phyloP scores from a whole-genome alignment of 2,888 invertebrate species.

The Pogonocherus hispidulus region DNA sequence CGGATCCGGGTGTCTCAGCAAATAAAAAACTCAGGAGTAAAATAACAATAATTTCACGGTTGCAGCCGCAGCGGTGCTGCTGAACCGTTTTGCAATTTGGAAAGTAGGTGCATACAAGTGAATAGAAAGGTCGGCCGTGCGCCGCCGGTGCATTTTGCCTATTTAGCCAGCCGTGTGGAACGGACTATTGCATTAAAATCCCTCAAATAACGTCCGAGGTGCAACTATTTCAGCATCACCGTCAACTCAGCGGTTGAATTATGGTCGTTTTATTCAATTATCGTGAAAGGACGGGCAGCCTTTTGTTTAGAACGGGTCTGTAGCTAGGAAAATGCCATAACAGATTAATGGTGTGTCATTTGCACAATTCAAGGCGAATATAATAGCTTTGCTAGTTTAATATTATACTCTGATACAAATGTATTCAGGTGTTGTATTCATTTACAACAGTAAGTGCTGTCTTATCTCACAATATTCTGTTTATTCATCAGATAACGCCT shows the following conservation, averaged over 20 bases:
- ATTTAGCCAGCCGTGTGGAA: conserved; percentile 38
- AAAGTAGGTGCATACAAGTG: conserved; percentile 40
- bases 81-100: conserved; percentile 39
- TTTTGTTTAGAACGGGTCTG: conserved; percentile 6
- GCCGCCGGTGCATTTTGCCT: conserved; percentile 32
- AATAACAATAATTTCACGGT: conserved; percentile 14
- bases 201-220: conserved; percentile 30
- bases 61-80: conserved; percentile 18
- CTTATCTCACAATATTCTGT: background rate
- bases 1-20: no score
- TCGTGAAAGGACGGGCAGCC: background rate
- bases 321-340: background rate
- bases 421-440: background rate
- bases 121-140: conserved; percentile 32
- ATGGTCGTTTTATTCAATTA: conserved; percentile 21
- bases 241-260: conserved; percentile 6
- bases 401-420: background rate
- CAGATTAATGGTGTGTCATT: background rate
- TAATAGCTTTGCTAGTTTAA: background rate
- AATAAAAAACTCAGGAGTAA: no score
- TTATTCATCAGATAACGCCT: no score
- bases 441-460: background rate
- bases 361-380: background rate
- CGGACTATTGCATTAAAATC: conserved; percentile 31
- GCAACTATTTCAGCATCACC: conserved; percentile 20